Evolutionary conservation across 2,113 vertebrate genomes (phyloP).

Genomic region (Syngnathus floridae): DNA sequence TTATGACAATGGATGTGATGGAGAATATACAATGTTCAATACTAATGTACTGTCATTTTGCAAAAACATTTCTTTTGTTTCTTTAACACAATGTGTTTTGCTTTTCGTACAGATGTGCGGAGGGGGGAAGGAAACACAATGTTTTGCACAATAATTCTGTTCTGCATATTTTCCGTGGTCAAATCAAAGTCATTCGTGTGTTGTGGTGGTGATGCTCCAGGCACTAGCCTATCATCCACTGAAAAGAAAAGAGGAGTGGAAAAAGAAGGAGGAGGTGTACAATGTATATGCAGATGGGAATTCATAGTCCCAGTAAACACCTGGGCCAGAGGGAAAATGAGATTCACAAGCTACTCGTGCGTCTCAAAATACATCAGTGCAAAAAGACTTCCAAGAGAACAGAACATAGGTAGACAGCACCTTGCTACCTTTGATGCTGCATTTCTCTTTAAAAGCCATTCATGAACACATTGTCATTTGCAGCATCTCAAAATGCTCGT

Average conservation of each 20-base stretch:
- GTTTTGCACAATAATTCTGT: slow-evolving; percentile 18
- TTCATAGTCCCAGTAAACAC: slow-evolving; percentile 56
- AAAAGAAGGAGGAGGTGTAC: slow-evolving; percentile 24
- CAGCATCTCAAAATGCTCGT: slow-evolving; percentile 29
- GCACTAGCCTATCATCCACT: slow-evolving; percentile 22
- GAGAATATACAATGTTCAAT: neutral
- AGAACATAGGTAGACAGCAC: slow-evolving; percentile 39
- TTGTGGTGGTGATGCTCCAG: slow-evolving; percentile 29
- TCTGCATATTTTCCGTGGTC: slow-evolving; percentile 30
- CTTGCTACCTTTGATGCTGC: slow-evolving; percentile 26
- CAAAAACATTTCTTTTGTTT: neutral
- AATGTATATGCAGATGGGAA: slow-evolving; percentile 49
- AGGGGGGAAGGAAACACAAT: neutral
- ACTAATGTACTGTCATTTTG: neutral
- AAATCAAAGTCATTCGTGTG: slow-evolving; percentile 43
- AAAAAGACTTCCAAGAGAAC: slow-evolving; percentile 30
- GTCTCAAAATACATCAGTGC: slow-evolving; percentile 8
- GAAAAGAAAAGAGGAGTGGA: slow-evolving; percentile 15
- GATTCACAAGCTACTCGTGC: slow-evolving; percentile 54
- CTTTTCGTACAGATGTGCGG: slow-evolving; percentile 10
- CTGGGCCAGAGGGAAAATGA: slow-evolving; percentile 52
- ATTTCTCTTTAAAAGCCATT: slow-evolving; percentile 19
- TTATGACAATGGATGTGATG: too few relatives aligned
- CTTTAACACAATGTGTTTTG: neutral
- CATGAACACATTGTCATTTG: slow-evolving; percentile 48